phyloP scores from a whole-genome alignment of 1,140 invertebrate genomes.

The Drosophila pectinifera region DNA sequence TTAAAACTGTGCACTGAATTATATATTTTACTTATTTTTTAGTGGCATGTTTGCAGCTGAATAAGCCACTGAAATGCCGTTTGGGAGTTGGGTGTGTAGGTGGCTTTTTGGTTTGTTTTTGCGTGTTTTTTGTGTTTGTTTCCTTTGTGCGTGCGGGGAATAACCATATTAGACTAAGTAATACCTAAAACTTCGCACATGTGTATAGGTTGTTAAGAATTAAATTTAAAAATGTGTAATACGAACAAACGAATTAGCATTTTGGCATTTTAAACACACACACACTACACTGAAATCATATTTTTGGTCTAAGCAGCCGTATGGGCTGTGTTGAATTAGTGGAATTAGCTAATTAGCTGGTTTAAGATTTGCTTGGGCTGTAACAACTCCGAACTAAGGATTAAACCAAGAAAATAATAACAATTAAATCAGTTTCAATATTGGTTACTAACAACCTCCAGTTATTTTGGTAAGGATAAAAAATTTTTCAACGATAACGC shows the following conservation, averaged over 20 bases:
- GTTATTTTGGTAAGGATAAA: constrained; percentile 52
- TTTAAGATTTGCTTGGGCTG: constrained; percentile 45
- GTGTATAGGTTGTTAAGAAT: constrained; percentile 81
- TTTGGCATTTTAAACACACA: constrained; percentile 68
- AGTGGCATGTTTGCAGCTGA: constrained; percentile 15
- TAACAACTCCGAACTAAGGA: constrained; percentile 64
- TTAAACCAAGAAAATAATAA: constrained; percentile 67
- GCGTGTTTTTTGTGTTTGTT: constrained; percentile 40
- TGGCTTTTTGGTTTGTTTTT: constrained; percentile 49
- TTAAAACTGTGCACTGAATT: constrained; percentile 42
- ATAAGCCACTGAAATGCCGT: neutral
- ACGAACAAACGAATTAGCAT: constrained; percentile 47
- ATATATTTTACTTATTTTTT: constrained; percentile 8
- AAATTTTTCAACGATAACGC: constrained; percentile 63
- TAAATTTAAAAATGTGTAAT: constrained; percentile 49
- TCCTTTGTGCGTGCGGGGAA: constrained; percentile 49
- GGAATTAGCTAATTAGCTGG: constrained; percentile 72
- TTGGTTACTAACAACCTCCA: constrained; percentile 73
- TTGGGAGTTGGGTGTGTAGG: constrained; percentile 57
- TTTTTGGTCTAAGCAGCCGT: constrained; percentile 49
- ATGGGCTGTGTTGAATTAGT: constrained; percentile 71
- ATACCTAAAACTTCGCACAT: constrained; percentile 74
- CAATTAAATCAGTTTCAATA: constrained; percentile 53
- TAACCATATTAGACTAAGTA: constrained; percentile 55
- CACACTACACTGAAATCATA: constrained; percentile 79